A percentile compares a stretch with the other conserved stretches of the same genome.
Conservation (phyloP, 2,113 vertebrate genomes). For the Scopus umbretta region DNA sequence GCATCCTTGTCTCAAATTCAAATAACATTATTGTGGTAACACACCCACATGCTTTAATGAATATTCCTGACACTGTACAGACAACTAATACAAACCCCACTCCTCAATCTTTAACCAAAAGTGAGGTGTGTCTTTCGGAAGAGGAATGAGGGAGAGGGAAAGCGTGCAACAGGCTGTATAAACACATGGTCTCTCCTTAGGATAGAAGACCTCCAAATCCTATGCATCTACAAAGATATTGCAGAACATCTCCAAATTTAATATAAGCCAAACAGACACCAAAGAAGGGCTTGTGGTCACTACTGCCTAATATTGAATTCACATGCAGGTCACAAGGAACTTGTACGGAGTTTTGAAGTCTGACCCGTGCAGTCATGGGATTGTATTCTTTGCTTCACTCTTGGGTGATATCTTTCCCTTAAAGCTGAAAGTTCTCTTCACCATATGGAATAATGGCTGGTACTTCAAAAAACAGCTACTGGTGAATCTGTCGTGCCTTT, state of each 20-base stretch:
- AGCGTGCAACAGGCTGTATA: neutral
- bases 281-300: neutral
- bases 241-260: neutral
- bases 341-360: neutral
- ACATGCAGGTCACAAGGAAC: slow-evolving; percentile 24
- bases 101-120: neutral
- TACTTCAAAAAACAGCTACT: neutral
- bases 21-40: neutral
- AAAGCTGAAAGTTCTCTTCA: neutral
- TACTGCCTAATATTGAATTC: neutral
- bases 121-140: neutral
- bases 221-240: neutral
- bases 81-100: neutral
- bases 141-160: neutral
- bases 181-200: neutral
- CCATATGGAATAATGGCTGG: neutral
- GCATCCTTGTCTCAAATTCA: neutral
- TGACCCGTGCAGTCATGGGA: neutral
- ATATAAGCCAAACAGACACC: neutral
- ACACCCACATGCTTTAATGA: neutral
- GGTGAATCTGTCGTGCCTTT: neutral
- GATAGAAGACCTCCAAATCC: neutral
- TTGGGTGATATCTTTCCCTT: neutral
- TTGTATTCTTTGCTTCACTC: neutral
- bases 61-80: neutral